Percentiles rank a stretch among this genome's conserved stretches.
Conservation (phyloP, 2,113 vertebrate genomes). For the Zingel zingel region DNA sequence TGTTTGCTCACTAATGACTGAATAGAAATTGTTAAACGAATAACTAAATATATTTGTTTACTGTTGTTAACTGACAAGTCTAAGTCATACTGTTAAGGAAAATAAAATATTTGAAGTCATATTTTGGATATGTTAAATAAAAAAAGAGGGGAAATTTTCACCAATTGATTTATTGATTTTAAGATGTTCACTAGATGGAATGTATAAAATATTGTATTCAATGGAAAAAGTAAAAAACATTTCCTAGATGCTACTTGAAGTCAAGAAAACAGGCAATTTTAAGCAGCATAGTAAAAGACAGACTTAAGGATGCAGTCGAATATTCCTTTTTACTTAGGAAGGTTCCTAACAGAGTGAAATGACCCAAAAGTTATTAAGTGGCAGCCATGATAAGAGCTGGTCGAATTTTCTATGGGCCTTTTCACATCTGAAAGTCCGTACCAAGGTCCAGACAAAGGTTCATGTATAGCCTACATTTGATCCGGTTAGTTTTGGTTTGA, state of each 20-base stretch:
- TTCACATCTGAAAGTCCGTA: too few relatives aligned
- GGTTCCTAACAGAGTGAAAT: too few relatives aligned
- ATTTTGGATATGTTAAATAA: conserved; percentile 74
- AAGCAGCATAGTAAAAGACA: background rate
- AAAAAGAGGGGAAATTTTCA: conserved; percentile 72
- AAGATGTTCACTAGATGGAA: background rate
- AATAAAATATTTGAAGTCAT: conserved; percentile 55
- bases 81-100: conserved; percentile 51
- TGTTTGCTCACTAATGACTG: conserved; percentile 36
- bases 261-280: background rate
- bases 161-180: conserved; percentile 33
- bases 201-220: background rate
- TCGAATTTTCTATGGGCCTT: too few relatives aligned
- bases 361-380: too few relatives aligned
- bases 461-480: too few relatives aligned
- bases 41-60: conserved; percentile 66
- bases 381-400: too few relatives aligned
- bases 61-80: conserved; percentile 60
- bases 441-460: too few relatives aligned
- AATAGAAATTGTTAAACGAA: conserved; percentile 57
- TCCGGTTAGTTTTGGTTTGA: too few relatives aligned
- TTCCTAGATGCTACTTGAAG: background rate
- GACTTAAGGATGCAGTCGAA: background rate
- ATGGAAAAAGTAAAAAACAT: background rate
- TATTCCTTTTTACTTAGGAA: too few relatives aligned